Evolutionary conservation across 1,140 invertebrate species (phyloP), one percentile per base, ranked within the genome.

Genomic region (Globodera rostochiensis): DNA sequence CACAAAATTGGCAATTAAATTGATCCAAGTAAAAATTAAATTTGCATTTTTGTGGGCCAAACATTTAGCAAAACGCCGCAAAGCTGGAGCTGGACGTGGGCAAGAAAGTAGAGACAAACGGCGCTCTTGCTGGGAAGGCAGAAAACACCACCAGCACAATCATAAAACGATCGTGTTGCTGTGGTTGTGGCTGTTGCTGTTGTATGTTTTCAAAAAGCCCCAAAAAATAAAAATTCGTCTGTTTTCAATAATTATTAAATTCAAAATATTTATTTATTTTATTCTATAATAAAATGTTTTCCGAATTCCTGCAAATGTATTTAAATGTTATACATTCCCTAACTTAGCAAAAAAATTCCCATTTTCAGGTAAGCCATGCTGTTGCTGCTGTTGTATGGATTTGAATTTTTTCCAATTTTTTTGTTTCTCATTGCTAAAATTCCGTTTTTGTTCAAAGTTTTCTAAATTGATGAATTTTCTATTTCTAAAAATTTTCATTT

Each of bases 341-440:
- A 9, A 9, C 13, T 53, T 53, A 53, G 50, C 4, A 9, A 69
- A 53, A 60, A 9, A 60, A 60, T n/a, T 25, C 5, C 11, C 0
- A 19, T 60, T 66, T 75, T 50, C 25, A 80, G 78, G 78, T 15
- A 81, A 73, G 45, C 80, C 75, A 21, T 80, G 79, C 36, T 80
- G 79, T 49, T 80, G 80, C 45, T 80, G 80, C 53, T 71, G 78
- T 47, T 66, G 53, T 73, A 36, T 25, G 25, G 50, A n/a, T 73
- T 15, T 74, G 73, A 15, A 25, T 25, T 25, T 25, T 25, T 25
- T n/a, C n/a, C n/a, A n/a, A n/a, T n/a, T n/a, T n/a, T n/a, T n/a
- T n/a, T n/a, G n/a, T n/a, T n/a, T 25, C 25, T 25, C 25, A 25
- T 25, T 25, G 25, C 25, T 25, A 25, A 25, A 25, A 11, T 50